These are phyloP conservation scores for Euthynnus affinis DNA, from an alignment of 2,797 vertebrate species.

Conservation along the genomic window DNA sequence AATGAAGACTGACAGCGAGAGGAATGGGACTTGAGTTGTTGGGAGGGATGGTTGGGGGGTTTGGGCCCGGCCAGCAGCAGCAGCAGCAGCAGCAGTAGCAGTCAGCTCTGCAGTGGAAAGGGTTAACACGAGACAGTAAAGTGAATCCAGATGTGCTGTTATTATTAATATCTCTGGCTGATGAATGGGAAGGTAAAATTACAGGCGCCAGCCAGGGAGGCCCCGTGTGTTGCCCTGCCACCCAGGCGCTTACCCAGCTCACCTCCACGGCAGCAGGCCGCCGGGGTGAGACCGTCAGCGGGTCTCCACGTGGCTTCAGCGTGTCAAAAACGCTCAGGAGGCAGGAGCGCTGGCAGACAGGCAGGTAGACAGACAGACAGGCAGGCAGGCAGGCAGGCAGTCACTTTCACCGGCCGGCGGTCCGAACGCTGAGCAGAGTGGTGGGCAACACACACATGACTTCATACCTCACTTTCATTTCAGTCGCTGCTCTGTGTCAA, in stretches of 20 bases:
- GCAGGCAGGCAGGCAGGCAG: constrained; percentile 34
- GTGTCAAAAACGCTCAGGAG: constrained; percentile 26
- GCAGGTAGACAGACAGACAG: constrained; percentile 28
- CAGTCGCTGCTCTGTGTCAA: constrained; percentile 9
- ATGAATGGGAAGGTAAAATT: constrained; percentile 96
- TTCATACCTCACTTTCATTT: constrained; percentile 31
- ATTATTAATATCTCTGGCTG: constrained; percentile 96
- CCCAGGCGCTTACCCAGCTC: constrained; percentile 80
- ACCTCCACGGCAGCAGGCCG: constrained; percentile 59
- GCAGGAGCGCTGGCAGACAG: constrained; percentile 14
- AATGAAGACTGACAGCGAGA: constrained; percentile 68
- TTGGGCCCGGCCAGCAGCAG: constrained; percentile 27
- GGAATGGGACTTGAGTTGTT: constrained; percentile 48
- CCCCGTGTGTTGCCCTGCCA: constrained; percentile 82
- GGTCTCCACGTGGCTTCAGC: constrained; percentile 33
- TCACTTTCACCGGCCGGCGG: constrained; percentile 12
- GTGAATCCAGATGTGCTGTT: constrained; percentile 98
- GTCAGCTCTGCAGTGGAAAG: constrained; percentile 58
- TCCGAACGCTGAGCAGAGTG: neutral
- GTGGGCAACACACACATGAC: constrained; percentile 19
- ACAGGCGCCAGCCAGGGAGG: constrained; percentile 89
- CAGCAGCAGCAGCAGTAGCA: constrained; percentile 21
- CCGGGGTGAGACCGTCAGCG: neutral
- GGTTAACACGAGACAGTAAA: constrained; percentile 92
- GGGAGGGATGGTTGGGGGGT: neutral